Base-by-base conservation (phyloP, 1,140 invertebrate species). In the Zaprionus gabonicus region DNA sequence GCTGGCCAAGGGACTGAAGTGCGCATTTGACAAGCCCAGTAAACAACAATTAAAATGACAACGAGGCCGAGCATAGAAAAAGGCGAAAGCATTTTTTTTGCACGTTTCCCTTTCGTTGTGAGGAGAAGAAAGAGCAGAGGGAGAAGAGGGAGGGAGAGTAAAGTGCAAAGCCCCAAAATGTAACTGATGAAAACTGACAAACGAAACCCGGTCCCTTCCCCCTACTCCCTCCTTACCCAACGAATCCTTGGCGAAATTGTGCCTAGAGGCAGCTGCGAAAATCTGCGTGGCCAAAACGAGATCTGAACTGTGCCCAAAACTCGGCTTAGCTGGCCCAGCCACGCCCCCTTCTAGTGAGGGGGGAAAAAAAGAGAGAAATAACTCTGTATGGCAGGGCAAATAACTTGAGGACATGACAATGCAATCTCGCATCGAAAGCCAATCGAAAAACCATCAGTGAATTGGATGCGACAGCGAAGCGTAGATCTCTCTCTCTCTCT, bases 11-110 rank as follows among this genome's bases (percentile, higher is more conserved):
- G 49, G 44, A 28, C 23, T 74, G 69, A 76, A 84, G 76, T 82
- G 83, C 73, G 79, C 81, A 82, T 84, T 91, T 91, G 82, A 91
- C 78, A 91, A 91, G 80, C 78, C 79, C 83, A 80, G 87, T 91
- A 91, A 91, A 91, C 87, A 91, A 91, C 87, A 91, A 91, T 91
- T 91, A 91, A 91, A 91, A 91, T 83, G 87, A 91, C 87, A 83
- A 87, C 81, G 68, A 51, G 62, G 58, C 63, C 63, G 23, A 82
- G 83, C 2, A 71, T 51, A 69, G 69, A 71, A 53, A 71, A 59
- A 71, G 68, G 73, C 63, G 65, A 83, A 81, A 75, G 78, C 63
- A 69, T 78, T 78, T 81, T 81, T 80, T 76, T 82, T 78, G 69
- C 73, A 80, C 72, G 63, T 74, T 79, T 76, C 66, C 71, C 72